Conservation (phyloP, 2,888 invertebrate genomes). For the Xestia ashworthii region DNA sequence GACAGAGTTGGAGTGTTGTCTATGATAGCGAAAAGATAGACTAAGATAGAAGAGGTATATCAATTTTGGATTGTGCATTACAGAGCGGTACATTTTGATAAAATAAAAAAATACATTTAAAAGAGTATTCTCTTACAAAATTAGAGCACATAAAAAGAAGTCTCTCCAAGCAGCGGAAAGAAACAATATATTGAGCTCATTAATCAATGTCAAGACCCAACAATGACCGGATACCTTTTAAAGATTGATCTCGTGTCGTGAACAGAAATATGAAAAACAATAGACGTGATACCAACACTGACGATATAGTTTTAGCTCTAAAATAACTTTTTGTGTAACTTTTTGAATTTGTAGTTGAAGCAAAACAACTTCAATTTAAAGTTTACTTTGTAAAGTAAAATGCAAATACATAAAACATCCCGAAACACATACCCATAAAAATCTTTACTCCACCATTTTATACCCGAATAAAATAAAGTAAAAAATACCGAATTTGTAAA, state of each 20-base stretch:
- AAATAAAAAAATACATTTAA: constrained; percentile 2
- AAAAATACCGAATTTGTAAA: constrained; percentile 62
- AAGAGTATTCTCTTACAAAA: constrained; percentile 32
- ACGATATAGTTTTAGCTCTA: constrained; percentile 29
- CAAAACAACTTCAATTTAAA: constrained; percentile 10
- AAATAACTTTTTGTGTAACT: constrained; percentile 11
- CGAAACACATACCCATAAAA: constrained; percentile 47
- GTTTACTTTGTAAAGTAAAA: constrained; percentile 48
- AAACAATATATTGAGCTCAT: constrained; percentile 80
- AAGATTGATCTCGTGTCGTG: constrained; percentile 67
- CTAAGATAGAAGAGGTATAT: neutral
- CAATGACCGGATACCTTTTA: constrained; percentile 79
- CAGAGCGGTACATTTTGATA: neutral
- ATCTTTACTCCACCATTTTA: constrained; percentile 54
- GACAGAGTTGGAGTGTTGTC: neutral
- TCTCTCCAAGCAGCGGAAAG: constrained; percentile 69
- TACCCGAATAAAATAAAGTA: constrained; percentile 59
- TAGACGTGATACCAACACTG: constrained; percentile 34
- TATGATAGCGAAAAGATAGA: neutral
- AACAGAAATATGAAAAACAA: constrained; percentile 66
- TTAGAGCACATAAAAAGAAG: constrained; percentile 59
- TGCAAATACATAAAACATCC: constrained; percentile 47
- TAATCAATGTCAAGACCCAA: constrained; percentile 81
- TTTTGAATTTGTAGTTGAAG: constrained; percentile 23
- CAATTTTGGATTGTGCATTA: neutral